Base-by-base conservation (phyloP, 2,888 invertebrate genomes). In the Xylocampa areola region DNA sequence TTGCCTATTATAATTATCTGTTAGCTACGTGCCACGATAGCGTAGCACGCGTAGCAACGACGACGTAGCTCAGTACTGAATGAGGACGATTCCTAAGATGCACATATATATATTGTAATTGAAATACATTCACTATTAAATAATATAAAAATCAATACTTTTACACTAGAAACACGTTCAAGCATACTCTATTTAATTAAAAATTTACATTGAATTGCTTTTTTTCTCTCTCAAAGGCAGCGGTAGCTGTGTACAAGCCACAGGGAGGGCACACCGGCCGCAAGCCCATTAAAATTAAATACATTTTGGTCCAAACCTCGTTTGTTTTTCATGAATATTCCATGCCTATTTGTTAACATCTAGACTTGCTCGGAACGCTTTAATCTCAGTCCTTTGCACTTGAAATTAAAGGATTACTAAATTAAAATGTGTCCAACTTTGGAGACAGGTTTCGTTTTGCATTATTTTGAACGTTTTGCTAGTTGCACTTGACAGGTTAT, bases 261-360 rank as follows among this genome's bases (percentile, higher is more conserved):
- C 36, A 44, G 40, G 10, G 17, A 16, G 23, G 21, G 23, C 4
- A 32, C 16, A 8, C 35, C 25, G 2, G 30, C 35, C 37, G 37
- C 40, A 2, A 27, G 7, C 39, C 51, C 62, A 69, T 72, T 66
- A 62, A 72, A 72, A 69, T 69, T 63, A 63, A 58, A 72, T 60
- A 63, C 57, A 33, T 50, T 73, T 73, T 27, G 30, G 47, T 53
- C 13, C 37, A 54, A 44, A 53, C 19, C 58, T 65, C 62, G 53
- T 71, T 73, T 55, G 65, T 65, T 57, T 29, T 36, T 50, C 52
- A 60, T 68, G 60, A 82, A 82, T 80, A 80, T 82, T 82, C 72
- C 76, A 80, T 59, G 33, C 62, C 68, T 73, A 74, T 82, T 80
- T 77, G 74, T 74, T 71, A 73, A 72, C 68, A 71, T 47, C 30